Base-by-base conservation (phyloP, 1,140 invertebrate genomes). In the Heliconius nattereri region DNA sequence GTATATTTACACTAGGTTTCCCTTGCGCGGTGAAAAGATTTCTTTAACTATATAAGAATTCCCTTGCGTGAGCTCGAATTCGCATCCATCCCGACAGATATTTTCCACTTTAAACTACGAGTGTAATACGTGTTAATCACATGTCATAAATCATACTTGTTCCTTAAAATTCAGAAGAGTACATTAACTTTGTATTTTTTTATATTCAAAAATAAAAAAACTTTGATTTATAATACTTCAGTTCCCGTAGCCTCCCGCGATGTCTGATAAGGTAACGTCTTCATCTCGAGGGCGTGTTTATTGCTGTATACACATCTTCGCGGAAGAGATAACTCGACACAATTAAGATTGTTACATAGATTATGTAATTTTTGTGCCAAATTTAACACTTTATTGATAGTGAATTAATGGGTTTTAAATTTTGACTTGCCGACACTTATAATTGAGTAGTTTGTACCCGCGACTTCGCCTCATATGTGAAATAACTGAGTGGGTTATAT, bases 291-390 rank as follows among this genome's bases (percentile, higher is more conserved):
- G 75, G 74, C 57, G 75, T 45, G 60, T 23, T 54, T 72, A 72
- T 37, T 35, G 29, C 54, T 26, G n/a, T 19, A 72, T 73, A 72
- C 45, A 71, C 29, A 57, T 80, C 37, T 79, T 76, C 78, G 70
- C 78, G 78, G 78, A 80, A 80, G 57, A 76, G 35, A 70, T 76
- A 71, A 37, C n/a, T 54, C 7, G 71, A n/a, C 54, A 52, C 74
- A 80, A 80, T 80, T 80, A 76, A 80, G 78, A 80, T 80, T 23
- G 71, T 0, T 23, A 16, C 13, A 16, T 35, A 72, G 57, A 76
- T 76, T 71, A 60, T n/a, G 32, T 40, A 71, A 71, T 70, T 71
- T 71, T 60, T 49, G 75, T 35, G 60, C 75, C 11, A 40, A 76
- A 76, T 71, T 76, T 76, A 76, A 71, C 75, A 35, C 37, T 49